phyloP scores from a whole-genome alignment of 2,797 vertebrate species.

The Knipowitschia caucasica region DNA sequence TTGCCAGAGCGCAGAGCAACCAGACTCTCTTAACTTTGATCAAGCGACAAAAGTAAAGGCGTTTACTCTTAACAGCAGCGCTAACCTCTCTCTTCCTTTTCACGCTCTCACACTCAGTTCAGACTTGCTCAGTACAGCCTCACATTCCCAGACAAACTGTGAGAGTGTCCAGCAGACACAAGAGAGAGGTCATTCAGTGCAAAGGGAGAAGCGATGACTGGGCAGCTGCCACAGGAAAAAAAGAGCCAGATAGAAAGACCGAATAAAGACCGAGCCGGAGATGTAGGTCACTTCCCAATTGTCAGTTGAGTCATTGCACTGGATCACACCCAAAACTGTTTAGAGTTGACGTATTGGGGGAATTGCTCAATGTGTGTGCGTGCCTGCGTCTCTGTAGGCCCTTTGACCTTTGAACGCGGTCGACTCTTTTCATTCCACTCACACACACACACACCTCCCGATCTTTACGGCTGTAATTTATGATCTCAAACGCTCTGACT shows the following conservation, averaged over 20 bases:
- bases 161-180: slow-evolving; percentile 38
- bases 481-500: slow-evolving; percentile 6
- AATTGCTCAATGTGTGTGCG: slow-evolving; percentile 29
- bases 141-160: slow-evolving; percentile 63
- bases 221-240: slow-evolving; percentile 68
- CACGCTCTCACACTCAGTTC: slow-evolving; percentile 45
- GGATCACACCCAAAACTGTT: slow-evolving; percentile 42
- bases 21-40: slow-evolving; percentile 13
- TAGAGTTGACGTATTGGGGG: slow-evolving; percentile 3
- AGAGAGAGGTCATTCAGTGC: slow-evolving; percentile 59
- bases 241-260: slow-evolving; percentile 57
- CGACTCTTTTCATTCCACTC: slow-evolving; percentile 40
- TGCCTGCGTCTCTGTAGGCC: slow-evolving; percentile 21
- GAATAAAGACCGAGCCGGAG: slow-evolving; percentile 52
- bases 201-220: slow-evolving; percentile 64
- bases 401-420: slow-evolving; percentile 57
- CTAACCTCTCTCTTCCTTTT: slow-evolving; percentile 25
- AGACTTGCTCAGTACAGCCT: slow-evolving; percentile 46
- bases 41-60: slow-evolving; percentile 12
- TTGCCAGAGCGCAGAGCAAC: too few species aligned
- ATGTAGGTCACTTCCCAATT: slow-evolving; percentile 70
- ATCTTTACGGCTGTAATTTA: slow-evolving; percentile 45
- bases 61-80: slow-evolving; percentile 22
- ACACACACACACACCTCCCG: slow-evolving; percentile 25
- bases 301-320: slow-evolving; percentile 65